Percentiles rank a stretch among this genome's conserved stretches.
phyloP scores from a whole-genome alignment of 2,888 invertebrate genomes.

The Myopa testacea region DNA sequence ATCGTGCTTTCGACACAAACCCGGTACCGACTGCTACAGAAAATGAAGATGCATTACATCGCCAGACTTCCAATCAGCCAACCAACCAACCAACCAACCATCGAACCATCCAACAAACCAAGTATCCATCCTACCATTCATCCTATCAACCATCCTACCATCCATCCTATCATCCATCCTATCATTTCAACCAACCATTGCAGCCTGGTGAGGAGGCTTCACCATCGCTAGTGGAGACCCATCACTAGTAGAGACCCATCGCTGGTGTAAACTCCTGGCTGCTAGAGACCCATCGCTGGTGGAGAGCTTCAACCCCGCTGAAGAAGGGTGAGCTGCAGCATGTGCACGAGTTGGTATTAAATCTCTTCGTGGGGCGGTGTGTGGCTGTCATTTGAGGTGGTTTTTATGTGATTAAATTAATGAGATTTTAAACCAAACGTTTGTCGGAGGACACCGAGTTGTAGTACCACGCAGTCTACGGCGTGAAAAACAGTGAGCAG shows the following conservation, averaged over 20 bases:
- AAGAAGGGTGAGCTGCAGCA: background rate
- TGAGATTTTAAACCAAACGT: conserved; percentile 33
- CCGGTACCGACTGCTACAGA: background rate
- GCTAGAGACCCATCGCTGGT: background rate
- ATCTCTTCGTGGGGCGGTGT: background rate
- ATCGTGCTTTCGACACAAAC: background rate
- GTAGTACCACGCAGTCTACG: background rate
- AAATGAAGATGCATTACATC: conserved; percentile 25
- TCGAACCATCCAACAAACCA: background rate
- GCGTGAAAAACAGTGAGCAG: background rate
- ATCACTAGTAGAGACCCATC: background rate
- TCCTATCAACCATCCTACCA: background rate
- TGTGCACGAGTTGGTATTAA: background rate
- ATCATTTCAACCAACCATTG: background rate
- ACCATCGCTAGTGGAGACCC: background rate
- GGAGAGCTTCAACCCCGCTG: background rate
- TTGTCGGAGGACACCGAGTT: background rate
- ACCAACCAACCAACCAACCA: background rate
- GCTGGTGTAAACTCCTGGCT: background rate
- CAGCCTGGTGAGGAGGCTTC: background rate
- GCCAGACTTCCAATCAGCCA: background rate
- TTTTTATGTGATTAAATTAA: conserved; percentile 39
- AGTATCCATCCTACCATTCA: background rate
- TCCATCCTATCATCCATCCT: background rate
- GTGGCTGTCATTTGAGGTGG: conserved; percentile 25